Percentiles rank a stretch among this genome's conserved stretches.
These are phyloP conservation scores for Lycaon pictus DNA, from an alignment of 2,113 vertebrate species.

Conservation along the genomic window DNA sequence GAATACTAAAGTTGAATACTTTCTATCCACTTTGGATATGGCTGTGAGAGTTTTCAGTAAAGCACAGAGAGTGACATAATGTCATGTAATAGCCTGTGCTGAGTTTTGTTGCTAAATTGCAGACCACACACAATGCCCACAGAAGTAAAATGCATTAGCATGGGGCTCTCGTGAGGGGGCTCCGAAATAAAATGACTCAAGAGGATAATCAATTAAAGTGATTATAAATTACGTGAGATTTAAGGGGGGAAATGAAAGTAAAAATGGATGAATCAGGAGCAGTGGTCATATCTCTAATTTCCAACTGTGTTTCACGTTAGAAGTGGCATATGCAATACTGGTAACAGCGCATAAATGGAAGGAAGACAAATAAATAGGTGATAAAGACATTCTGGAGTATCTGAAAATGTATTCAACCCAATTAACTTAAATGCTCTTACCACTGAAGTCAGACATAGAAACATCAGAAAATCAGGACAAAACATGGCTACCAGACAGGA, in stretches of 20 bases:
- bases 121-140: background rate
- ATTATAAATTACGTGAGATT: slow-evolving; percentile 32
- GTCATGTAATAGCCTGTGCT: background rate
- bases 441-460: background rate
- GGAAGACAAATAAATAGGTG: background rate
- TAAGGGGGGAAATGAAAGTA: background rate
- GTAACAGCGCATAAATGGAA: background rate
- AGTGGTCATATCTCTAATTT: slow-evolving; percentile 16
- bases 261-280: slow-evolving; percentile 30
- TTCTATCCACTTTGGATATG: background rate
- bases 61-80: background rate
- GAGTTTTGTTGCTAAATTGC: slow-evolving; percentile 47
- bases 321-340: background rate
- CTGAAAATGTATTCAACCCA: slow-evolving; percentile 25
- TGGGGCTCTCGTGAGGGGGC: background rate
- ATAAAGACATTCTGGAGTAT: slow-evolving; percentile 10
- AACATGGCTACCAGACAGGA: background rate
- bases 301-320: slow-evolving; percentile 38
- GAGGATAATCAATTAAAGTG: slow-evolving; percentile 47
- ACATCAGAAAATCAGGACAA: background rate
- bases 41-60: background rate
- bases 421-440: slow-evolving; percentile 37
- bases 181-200: slow-evolving; percentile 51
- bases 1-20: slow-evolving; percentile 5
- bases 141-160: slow-evolving; percentile 30